These are phyloP conservation scores for Mallotus villosus DNA, from an alignment of 2,797 vertebrate genomes.

Conservation along the genomic window DNA sequence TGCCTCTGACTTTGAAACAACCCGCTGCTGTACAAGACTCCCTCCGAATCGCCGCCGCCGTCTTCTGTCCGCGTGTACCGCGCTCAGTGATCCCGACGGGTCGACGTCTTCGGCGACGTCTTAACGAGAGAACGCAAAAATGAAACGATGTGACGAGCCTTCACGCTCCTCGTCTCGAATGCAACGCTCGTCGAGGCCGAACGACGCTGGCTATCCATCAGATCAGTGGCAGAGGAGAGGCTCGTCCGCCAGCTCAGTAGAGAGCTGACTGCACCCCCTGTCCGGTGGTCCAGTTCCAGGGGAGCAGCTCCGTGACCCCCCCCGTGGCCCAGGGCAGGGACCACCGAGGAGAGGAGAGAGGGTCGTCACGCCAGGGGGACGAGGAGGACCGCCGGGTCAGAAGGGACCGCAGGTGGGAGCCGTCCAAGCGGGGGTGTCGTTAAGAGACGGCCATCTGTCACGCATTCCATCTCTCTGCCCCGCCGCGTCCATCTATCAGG, in stretches of 20 bases:
- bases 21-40: conserved; percentile 61
- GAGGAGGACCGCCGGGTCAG: not conserved
- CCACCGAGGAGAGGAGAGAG: not conserved
- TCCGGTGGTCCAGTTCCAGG: conserved; percentile 16
- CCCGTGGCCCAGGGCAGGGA: not conserved
- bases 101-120: too few relatives aligned
- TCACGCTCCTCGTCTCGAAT: conserved; percentile 36
- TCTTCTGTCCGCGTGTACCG: conserved; percentile 2
- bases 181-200: conserved; percentile 44
- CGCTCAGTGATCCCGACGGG: too few relatives aligned
- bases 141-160: too few relatives aligned
- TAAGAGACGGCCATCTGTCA: conserved; percentile 27
- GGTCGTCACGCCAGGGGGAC: not conserved
- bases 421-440: conserved; percentile 26
- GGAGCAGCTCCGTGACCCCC: not conserved
- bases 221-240: conserved; percentile 8
- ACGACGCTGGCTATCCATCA: conserved; percentile 42
- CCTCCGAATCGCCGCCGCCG: conserved; percentile 48
- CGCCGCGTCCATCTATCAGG: conserved; percentile 19
- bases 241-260: conserved; percentile 29
- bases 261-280: conserved; percentile 32
- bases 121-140: too few relatives aligned
- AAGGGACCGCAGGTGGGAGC: conserved; percentile 18
- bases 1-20: conserved; percentile 72
- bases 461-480: conserved; percentile 16